Conservation (phyloP, 2,888 invertebrate species). For the Zelleria hepariella region DNA sequence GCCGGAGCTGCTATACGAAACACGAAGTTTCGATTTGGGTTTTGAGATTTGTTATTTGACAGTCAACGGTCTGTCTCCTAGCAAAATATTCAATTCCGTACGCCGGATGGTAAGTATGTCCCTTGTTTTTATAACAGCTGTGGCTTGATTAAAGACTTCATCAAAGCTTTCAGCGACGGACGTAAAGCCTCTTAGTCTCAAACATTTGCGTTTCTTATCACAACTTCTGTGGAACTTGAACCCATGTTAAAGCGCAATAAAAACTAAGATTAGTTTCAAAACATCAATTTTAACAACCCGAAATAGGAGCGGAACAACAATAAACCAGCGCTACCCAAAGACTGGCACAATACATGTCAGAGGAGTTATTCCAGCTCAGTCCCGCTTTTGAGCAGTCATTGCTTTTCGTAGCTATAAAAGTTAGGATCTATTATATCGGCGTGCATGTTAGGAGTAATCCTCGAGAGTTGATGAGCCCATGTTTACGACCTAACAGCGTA, state of each 20-base stretch:
- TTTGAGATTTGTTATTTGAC: too few species aligned
- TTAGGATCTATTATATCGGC: slow-evolving; percentile 25
- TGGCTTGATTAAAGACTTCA: too few species aligned
- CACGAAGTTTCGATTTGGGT: too few species aligned
- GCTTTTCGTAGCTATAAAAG: slow-evolving; percentile 1
- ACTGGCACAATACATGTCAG: neutral
- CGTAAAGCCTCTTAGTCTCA: too few species aligned
- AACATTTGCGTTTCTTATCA: neutral
- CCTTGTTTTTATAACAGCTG: too few species aligned
- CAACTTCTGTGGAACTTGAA: neutral
- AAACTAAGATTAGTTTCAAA: neutral
- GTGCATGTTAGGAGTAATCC: slow-evolving; percentile 47
- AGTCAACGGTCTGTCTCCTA: too few species aligned
- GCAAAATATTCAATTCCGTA: too few species aligned
- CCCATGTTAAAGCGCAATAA: neutral
- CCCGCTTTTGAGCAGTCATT: neutral
- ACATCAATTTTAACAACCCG: neutral
- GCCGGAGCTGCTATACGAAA: neutral
- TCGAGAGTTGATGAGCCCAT: slow-evolving; percentile 43
- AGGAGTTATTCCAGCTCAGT: slow-evolving; percentile 2
- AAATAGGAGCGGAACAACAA: neutral
- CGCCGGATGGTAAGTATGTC: too few species aligned
- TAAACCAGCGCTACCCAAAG: neutral
- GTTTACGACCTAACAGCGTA: slow-evolving; percentile 54
- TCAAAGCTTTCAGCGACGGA: too few species aligned